Evolutionary conservation across 2,888 invertebrate genomes (phyloP).

Genomic region (Zelleria hepariella): DNA sequence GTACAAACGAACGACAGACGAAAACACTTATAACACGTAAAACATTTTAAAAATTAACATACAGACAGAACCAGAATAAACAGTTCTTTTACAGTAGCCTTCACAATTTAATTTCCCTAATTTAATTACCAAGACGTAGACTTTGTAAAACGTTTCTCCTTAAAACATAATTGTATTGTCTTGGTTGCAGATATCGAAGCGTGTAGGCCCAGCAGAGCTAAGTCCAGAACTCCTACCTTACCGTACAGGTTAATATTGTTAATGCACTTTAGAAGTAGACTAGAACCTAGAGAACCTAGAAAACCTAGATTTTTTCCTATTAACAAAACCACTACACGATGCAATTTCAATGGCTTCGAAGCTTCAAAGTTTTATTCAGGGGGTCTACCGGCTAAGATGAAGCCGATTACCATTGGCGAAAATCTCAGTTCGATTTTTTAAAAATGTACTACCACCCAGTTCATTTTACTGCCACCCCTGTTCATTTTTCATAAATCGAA

Average conservation of each 20-base stretch:
- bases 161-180: conserved; percentile 18
- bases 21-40: no score
- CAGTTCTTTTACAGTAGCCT: no score
- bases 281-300: background rate
- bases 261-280: background rate
- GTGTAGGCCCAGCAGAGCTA: conserved; percentile 71
- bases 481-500: no score
- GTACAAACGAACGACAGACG: no score
- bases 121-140: conserved; percentile 31
- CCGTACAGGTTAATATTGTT: conserved; percentile 64
- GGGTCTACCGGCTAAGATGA: no score
- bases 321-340: background rate
- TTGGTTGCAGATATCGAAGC: conserved; percentile 66
- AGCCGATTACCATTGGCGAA: no score
- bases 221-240: conserved; percentile 68
- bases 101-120: conserved; percentile 24
- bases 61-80: no score
- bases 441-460: no score
- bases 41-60: no score
- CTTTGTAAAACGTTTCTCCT: conserved; percentile 16
- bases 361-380: background rate
- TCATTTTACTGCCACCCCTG: no score
- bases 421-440: no score
- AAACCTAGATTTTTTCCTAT: background rate
- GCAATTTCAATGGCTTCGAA: background rate